Evolutionary conservation across 2,797 vertebrate species (phyloP).

Genomic region (Anomalospiza imberbis): DNA sequence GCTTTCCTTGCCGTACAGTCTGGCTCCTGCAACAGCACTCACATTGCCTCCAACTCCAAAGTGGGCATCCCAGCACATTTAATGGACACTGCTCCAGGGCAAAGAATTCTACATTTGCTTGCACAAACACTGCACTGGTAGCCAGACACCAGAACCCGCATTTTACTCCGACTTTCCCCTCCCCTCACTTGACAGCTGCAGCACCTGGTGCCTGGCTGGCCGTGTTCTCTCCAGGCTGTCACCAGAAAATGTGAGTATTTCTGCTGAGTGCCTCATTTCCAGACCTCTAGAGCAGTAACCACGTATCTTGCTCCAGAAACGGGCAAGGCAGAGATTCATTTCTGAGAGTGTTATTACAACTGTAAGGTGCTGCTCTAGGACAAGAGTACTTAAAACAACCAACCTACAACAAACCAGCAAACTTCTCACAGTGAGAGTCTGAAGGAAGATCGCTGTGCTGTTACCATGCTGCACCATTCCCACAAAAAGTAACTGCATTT

Average conservation of each 20-base stretch:
- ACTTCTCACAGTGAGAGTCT: not conserved
- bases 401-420: not conserved
- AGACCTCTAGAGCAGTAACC: not conserved
- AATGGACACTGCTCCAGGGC: not conserved
- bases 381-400: not conserved
- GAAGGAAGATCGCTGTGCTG: accelerated
- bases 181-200: not conserved
- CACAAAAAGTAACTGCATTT: not conserved
- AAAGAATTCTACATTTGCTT: not conserved
- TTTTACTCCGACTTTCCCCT: not conserved
- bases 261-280: not conserved
- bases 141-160: not conserved
- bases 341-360: not conserved
- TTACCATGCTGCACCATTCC: not conserved
- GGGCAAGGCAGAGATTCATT: not conserved
- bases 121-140: not conserved
- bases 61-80: not conserved
- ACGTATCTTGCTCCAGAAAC: not conserved
- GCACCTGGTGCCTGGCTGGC: not conserved
- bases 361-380: not conserved
- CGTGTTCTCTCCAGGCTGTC: not conserved
- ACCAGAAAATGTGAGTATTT: not conserved
- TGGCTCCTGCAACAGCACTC: not conserved
- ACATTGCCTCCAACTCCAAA: not conserved
- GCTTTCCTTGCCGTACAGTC: not conserved